phyloP scores from a whole-genome alignment of 2,797 vertebrate species.

The Cetoscarus ocellatus region DNA sequence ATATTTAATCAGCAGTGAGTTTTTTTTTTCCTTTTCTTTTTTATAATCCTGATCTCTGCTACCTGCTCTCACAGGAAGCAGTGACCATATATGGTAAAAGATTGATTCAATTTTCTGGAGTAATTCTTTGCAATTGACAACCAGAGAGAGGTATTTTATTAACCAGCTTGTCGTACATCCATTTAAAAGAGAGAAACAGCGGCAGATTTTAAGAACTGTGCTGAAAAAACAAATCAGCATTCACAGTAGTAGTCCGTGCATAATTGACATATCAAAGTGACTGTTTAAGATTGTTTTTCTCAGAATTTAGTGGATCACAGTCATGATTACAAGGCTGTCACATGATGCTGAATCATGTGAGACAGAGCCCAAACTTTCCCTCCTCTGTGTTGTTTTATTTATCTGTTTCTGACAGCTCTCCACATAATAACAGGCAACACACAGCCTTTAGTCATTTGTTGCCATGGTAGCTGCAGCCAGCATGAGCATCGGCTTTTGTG shows the following conservation, averaged over 20 bases:
- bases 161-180: neutral
- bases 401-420: constrained; percentile 62
- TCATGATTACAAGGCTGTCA: constrained; percentile 33
- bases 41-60: constrained; percentile 29
- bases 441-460: constrained; percentile 80
- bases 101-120: constrained; percentile 64
- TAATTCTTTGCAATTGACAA: constrained; percentile 55
- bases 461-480: constrained; percentile 79
- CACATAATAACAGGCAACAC: constrained; percentile 44
- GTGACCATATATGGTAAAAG: constrained; percentile 34
- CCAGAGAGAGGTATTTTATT: constrained; percentile 11
- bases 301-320: constrained; percentile 27
- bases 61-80: constrained; percentile 22
- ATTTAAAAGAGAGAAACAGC: constrained; percentile 11
- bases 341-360: constrained; percentile 19
- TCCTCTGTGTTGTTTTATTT: constrained; percentile 56
- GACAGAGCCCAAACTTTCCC: constrained; percentile 43
- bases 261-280: constrained; percentile 16
- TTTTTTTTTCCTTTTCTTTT: constrained; percentile 47
- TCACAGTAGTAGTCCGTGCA: neutral
- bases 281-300: constrained; percentile 38
- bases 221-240: neutral
- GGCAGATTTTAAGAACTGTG: neutral
- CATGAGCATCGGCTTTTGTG: constrained; percentile 62
- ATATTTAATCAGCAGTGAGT: constrained; percentile 79